Evolutionary conservation across 1,140 invertebrate species (phyloP).

Genomic region (Drosophila insularis): DNA sequence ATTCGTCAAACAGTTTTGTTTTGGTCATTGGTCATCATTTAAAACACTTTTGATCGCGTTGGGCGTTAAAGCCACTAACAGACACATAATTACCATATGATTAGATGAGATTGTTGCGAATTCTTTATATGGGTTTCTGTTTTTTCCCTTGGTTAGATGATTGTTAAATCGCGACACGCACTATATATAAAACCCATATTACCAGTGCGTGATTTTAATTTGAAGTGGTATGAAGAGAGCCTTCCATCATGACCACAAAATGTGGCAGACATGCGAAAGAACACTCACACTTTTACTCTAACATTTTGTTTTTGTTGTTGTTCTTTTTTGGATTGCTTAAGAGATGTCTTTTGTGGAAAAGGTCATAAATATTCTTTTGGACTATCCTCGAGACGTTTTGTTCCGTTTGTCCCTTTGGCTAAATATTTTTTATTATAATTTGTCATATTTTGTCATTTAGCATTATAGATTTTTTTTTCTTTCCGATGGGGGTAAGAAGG

Average conservation of each 20-base stretch:
- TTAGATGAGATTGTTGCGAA: constrained; percentile 43
- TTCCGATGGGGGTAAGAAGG: constrained; percentile 5
- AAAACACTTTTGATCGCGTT: not conserved
- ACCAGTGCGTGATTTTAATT: constrained; percentile 70
- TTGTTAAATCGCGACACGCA: constrained; percentile 69
- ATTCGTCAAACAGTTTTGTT: not conserved
- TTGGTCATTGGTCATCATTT: not conserved
- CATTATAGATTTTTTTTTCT: constrained; percentile 59
- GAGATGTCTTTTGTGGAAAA: constrained; percentile 43
- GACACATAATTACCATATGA: constrained; percentile 54
- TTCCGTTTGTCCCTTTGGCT: constrained; percentile 1
- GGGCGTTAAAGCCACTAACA: constrained; percentile 9
- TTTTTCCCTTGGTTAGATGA: constrained; percentile 12
- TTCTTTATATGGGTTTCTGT: constrained; percentile 34
- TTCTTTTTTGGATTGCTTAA: constrained; percentile 5
- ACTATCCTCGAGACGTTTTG: not conserved
- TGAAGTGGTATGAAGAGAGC: constrained; percentile 34
- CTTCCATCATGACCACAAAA: constrained; percentile 7
- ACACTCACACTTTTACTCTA: not conserved
- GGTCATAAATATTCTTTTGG: constrained; percentile 45
- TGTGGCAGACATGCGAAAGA: not conserved
- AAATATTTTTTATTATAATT: constrained; percentile 63
- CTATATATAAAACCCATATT: constrained; percentile 61
- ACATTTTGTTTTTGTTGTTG: not conserved
- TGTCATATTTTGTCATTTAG: constrained; percentile 77